A percentile compares a stretch with the other conserved stretches of the same genome.
These are phyloP conservation scores for Dermatophagoides farinae DNA, from an alignment of 1,140 invertebrate species.

Conservation along the genomic window DNA sequence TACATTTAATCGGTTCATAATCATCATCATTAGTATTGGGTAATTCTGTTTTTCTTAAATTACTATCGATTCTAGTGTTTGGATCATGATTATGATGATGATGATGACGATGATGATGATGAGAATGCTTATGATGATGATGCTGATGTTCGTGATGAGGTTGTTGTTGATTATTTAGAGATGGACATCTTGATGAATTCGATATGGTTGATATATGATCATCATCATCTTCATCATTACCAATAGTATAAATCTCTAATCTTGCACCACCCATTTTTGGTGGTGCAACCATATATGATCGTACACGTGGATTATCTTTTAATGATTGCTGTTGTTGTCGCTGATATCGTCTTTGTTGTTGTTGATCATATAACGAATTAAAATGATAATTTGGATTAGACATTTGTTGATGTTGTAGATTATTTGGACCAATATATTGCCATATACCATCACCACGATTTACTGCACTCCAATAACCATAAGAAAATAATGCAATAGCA, in stretches of 20 bases:
- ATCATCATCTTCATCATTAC: neutral
- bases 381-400: conserved; percentile 11
- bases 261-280: conserved; percentile 10
- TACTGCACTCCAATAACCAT: conserved; percentile 6
- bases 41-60: too few relatives aligned
- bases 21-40: too few relatives aligned
- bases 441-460: conserved; percentile 5
- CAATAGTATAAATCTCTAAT: conserved; percentile 3
- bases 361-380: neutral
- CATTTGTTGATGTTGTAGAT: conserved; percentile 11
- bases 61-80: too few relatives aligned
- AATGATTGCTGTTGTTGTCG: too few relatives aligned
- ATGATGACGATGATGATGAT: neutral
- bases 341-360: neutral
- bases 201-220: neutral
- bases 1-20: too few relatives aligned
- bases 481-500: conserved; percentile 6
- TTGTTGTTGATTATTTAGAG: neutral
- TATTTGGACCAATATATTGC: conserved; percentile 10
- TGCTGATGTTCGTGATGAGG: neutral
- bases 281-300: neutral
- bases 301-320: neutral
- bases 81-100: neutral
- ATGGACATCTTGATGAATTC: neutral
- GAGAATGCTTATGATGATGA: neutral